Evolutionary conservation across 2,797 vertebrate species (phyloP), one percentile per base, ranked within the genome.

Genomic region (Rhabdomys pumilio): DNA sequence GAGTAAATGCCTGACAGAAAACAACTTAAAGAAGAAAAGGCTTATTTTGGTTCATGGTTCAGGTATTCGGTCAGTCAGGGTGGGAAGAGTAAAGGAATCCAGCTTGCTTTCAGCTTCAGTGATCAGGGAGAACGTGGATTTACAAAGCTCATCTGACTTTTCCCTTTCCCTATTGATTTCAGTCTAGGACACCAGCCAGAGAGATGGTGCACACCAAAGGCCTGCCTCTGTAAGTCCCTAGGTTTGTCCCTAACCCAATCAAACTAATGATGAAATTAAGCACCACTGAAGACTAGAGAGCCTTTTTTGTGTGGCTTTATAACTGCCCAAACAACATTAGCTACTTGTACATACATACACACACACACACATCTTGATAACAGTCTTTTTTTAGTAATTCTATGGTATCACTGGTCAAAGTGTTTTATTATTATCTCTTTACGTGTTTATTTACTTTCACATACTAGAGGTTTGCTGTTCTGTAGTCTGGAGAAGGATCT

Each of bases 341-440:
- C 61, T 65, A 47, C 41, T 47, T 84, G 29, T 19, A 22, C 38
- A 34, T 0, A 6, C 7, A 76, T 34, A 73, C 38, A 73, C 72
- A 73, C n/a, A 75, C 38, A 59, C 55, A 59, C 8, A 41, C 81
- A 83, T 24, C n/a, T 29, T 38, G 6, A 55, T 31, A 29, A 38
- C 22, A 55, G 19, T 8, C 31, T 13, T 38, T 14, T 20, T 47
- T 31, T 38, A 73, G 81, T 73, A 85, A 73, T 87, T 61, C 55
- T 90, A 9, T 53, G n/a, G 12, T 93, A 77, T 31, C 31, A 15
- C 50, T 82, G 8, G 73, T 55, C 57, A 89, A n/a, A 57, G 61
- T 91, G 85, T 34, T 93, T 47, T 84, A n/a, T 90, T 24, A 82
- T 93, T n/a, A 86, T 86, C 38, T 29, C 47, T 50, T 79, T 85